phyloP scores from a whole-genome alignment of 2,113 vertebrate species.

The Grammomys surdaster region DNA sequence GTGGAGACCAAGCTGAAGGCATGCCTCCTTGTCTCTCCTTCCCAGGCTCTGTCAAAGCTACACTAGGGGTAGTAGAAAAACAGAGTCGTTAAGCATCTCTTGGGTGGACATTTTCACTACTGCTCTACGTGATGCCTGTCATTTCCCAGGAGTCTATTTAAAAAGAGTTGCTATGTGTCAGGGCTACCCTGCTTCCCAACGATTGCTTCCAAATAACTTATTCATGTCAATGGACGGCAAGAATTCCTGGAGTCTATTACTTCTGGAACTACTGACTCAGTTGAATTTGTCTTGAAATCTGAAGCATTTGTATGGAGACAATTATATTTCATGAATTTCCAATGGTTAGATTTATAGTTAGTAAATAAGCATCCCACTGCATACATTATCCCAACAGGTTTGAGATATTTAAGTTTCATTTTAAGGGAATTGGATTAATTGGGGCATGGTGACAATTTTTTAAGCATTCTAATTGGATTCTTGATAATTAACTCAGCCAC shows the following conservation, averaged over 20 bases:
- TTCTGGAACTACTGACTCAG: background rate
- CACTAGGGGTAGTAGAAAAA: slow-evolving; percentile 98
- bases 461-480: background rate
- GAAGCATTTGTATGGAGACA: background rate
- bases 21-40: slow-evolving; percentile 93
- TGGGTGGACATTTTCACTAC: slow-evolving; percentile 69
- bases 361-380: slow-evolving; percentile 4
- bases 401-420: slow-evolving; percentile 45
- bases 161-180: background rate
- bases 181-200: background rate
- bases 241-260: slow-evolving; percentile 29
- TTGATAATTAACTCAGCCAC: slow-evolving; percentile 23
- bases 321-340: background rate
- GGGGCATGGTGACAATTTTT: background rate
- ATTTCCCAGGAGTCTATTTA: slow-evolving; percentile 19
- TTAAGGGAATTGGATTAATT: slow-evolving; percentile 40
- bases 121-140: slow-evolving; percentile 1
- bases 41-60: slow-evolving; percentile 97
- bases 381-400: slow-evolving; percentile 18
- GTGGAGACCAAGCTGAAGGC: slow-evolving; percentile 93
- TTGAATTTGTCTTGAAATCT: slow-evolving; percentile 37
- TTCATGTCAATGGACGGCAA: background rate
- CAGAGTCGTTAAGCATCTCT: slow-evolving; percentile 94
- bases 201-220: background rate
- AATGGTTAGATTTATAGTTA: slow-evolving; percentile 28